Percentiles rank a stretch among this genome's conserved stretches.
These are phyloP conservation scores for Euwallacea similis DNA, from an alignment of 1,140 invertebrate genomes.

Conservation along the genomic window DNA sequence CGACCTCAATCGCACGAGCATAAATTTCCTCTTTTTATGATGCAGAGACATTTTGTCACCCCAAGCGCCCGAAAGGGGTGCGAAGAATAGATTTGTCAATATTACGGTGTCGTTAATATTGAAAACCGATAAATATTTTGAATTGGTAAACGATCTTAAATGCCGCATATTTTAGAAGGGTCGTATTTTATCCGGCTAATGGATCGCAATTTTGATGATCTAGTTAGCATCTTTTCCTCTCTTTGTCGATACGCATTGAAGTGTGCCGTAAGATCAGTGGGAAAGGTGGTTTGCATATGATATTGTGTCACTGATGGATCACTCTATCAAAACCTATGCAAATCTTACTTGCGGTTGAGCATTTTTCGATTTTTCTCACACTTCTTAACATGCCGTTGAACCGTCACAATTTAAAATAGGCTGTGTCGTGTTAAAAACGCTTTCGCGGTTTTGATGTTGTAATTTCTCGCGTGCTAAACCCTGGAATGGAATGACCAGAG, in stretches of 20 bases:
- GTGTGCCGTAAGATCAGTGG: slow-evolving; percentile 34
- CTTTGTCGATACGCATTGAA: slow-evolving; percentile 25
- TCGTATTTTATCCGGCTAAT: slow-evolving; percentile 27
- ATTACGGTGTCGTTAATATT: slow-evolving; percentile 45
- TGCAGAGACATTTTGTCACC: slow-evolving; percentile 33
- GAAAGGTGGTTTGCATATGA: slow-evolving; percentile 26
- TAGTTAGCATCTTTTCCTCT: slow-evolving; percentile 38
- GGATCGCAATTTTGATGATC: slow-evolving; percentile 34
- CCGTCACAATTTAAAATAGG: too few relatives aligned
- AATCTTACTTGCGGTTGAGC: slow-evolving; percentile 19
- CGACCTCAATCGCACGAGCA: slow-evolving; percentile 36
- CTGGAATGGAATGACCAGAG: too few relatives aligned
- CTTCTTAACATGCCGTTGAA: too few relatives aligned
- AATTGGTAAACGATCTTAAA: slow-evolving; percentile 40
- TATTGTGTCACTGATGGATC: slow-evolving; percentile 17
- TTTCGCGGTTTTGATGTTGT: too few relatives aligned
- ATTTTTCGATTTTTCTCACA: not conserved
- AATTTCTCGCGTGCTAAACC: too few relatives aligned
- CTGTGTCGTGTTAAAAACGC: too few relatives aligned
- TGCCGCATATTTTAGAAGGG: slow-evolving; percentile 32
- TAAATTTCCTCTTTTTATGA: slow-evolving; percentile 24
- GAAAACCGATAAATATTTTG: slow-evolving; percentile 47
- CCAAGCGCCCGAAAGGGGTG: slow-evolving; percentile 13
- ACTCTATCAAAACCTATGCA: slow-evolving; percentile 8
- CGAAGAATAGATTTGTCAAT: slow-evolving; percentile 44